Evolutionary conservation across 2,888 invertebrate species (phyloP).

Genomic region (Opisthograptis luteolata): DNA sequence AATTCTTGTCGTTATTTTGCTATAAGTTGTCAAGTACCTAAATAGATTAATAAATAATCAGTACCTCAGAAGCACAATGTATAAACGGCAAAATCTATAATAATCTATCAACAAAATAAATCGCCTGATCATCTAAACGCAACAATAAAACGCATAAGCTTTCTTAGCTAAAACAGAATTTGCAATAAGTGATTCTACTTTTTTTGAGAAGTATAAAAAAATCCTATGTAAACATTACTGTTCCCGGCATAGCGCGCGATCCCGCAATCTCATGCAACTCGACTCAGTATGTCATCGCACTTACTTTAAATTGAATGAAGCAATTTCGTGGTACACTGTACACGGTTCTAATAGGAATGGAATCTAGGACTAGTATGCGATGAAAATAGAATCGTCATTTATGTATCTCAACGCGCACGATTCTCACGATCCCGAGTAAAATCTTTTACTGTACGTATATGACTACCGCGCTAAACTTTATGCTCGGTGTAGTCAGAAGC

Average conservation of each 20-base stretch:
- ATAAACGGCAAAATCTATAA: no score
- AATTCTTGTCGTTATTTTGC: no score
- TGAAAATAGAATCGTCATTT: conserved; percentile 39
- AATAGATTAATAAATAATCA: no score
- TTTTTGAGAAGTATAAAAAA: no score
- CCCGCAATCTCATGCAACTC: conserved; percentile 10
- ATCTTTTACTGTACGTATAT: conserved; percentile 24
- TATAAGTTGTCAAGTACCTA: no score
- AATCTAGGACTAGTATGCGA: conserved; percentile 36
- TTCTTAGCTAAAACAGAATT: no score
- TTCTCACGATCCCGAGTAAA: conserved; percentile 34
- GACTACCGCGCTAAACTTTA: conserved; percentile 5
- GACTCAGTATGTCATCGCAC: conserved; percentile 29
- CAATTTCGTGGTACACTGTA: conserved; percentile 39
- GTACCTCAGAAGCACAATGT: no score
- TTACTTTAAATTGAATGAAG: conserved; percentile 45
- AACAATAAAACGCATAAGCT: no score
- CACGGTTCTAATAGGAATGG: conserved; percentile 32
- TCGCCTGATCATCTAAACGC: no score
- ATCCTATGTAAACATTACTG: neutral
- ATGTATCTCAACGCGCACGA: conserved; percentile 32
- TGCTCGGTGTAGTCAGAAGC: neutral
- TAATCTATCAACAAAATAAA: no score
- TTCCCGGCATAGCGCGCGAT: neutral
- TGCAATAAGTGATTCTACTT: neutral